Conservation (phyloP, 2,113 vertebrate species). For the Anolis carolinensis region DNA sequence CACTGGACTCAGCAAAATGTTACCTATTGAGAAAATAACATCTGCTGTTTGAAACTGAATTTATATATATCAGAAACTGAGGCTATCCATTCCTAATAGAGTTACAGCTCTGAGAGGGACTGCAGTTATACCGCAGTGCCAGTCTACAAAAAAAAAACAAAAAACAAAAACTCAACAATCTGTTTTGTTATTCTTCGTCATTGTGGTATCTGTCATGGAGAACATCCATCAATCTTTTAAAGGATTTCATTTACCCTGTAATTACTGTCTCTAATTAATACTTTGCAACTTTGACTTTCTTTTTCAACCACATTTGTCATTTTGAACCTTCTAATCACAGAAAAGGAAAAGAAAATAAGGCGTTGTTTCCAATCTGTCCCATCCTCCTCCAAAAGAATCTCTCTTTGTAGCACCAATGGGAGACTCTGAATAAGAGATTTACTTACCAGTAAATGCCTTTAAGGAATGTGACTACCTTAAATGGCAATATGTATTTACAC, state of each 20-base stretch:
- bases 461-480: no score
- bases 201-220: not conserved
- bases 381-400: not conserved
- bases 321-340: not conserved
- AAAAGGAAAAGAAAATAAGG: not conserved
- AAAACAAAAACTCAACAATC: not conserved
- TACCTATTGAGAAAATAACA: not conserved
- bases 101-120: not conserved
- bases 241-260: not conserved
- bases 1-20: not conserved
- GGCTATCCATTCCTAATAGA: not conserved
- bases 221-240: not conserved
- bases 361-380: not conserved
- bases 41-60: not conserved
- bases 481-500: no score
- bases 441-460: not conserved
- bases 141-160: not conserved
- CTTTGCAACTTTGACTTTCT: not conserved
- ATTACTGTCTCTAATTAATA: not conserved
- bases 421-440: not conserved
- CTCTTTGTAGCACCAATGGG: not conserved
- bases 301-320: not conserved
- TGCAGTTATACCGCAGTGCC: not conserved
- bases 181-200: not conserved
- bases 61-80: not conserved